Conservation (phyloP, 2,797 vertebrate genomes). For the Chaetodon trifasciatus region DNA sequence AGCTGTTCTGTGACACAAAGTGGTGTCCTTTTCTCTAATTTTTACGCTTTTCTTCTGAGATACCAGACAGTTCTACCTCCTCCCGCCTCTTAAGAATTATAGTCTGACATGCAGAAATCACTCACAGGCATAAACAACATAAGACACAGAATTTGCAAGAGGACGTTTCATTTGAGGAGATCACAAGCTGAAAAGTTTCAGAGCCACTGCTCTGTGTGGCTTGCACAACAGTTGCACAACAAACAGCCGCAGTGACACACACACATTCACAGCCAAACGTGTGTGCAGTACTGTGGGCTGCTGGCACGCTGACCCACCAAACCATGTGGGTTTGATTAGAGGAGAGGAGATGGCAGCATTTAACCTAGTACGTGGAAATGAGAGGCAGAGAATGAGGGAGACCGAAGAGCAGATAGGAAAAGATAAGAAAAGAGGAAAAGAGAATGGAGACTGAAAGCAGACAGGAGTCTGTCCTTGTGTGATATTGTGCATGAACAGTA, state of each 20-base stretch:
- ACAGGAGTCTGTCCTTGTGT: not conserved
- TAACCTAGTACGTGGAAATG: slow-evolving; percentile 29
- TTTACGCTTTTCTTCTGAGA: slow-evolving; percentile 26
- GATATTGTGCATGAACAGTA: not conserved
- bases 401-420: slow-evolving; percentile 11
- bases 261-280: slow-evolving; percentile 30
- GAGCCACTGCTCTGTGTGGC: slow-evolving; percentile 15
- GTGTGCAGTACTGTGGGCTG: slow-evolving; percentile 32
- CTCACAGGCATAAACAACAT: not conserved
- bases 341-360: slow-evolving; percentile 57
- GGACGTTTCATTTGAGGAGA: slow-evolving; percentile 13
- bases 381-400: slow-evolving; percentile 33
- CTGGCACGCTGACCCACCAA: slow-evolving; percentile 54
- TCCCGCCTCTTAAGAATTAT: not conserved
- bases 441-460: not conserved
- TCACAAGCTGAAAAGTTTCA: slow-evolving; percentile 7
- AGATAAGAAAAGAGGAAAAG: slow-evolving; percentile 32
- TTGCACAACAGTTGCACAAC: slow-evolving; percentile 36
- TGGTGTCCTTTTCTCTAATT: slow-evolving; percentile 21
- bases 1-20: slow-evolving; percentile 22
- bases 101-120: not conserved
- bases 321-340: slow-evolving; percentile 78
- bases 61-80: slow-evolving; percentile 13
- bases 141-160: not conserved
- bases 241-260: slow-evolving; percentile 9